Base-by-base conservation (phyloP, 1,140 invertebrate species). In the Cydia fagiglandana region DNA sequence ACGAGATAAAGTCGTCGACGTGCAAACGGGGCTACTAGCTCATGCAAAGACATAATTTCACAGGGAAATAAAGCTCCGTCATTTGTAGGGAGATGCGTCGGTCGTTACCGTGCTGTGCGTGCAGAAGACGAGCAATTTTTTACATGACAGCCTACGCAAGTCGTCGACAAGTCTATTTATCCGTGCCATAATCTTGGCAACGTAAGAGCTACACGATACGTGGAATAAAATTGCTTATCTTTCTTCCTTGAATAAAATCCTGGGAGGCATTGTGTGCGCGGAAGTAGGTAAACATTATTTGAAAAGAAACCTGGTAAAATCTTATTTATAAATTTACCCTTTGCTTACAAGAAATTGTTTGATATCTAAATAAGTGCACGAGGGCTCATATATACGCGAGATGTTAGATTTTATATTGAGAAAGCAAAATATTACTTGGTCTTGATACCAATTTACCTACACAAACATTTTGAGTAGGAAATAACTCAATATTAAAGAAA, bases 121-220 rank as follows among this genome's bases (percentile, higher is more conserved):
- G 66, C 17, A 70, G 12, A n/a, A 34, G 34, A 70, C 66, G 66
- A 70, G 30, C 66, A 70, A 41, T 70, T 70, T 70, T 70, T 70
- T 38, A 70, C 15, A 17, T 70, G 66, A 70, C 66, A 7, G 66
- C 34, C 56, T 38, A 70, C n/a, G 45, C 30, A 70, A 70, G 66
- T 70, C 66, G 66, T 70, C 66, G 66, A 70, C 66, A 70, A 70
- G 34, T 70, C 66, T 70, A 70, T 70, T 70, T 70, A 70, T 70
- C 66, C 66, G 30, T 17, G 34, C 34, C 66, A 68, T 68, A 38
- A 68, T 30, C 64, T 70, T 70, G 34, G 66, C 17, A 34, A 38
- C 66, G 66, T 38, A 20, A 70, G 34, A 70, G 64, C 3, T 17
- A 38, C 64, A n/a, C 34, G 66, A 41, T 20, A 70, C 66, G 38